phyloP scores from a whole-genome alignment of 1,140 invertebrate genomes.

The Antheraea pernyi region DNA sequence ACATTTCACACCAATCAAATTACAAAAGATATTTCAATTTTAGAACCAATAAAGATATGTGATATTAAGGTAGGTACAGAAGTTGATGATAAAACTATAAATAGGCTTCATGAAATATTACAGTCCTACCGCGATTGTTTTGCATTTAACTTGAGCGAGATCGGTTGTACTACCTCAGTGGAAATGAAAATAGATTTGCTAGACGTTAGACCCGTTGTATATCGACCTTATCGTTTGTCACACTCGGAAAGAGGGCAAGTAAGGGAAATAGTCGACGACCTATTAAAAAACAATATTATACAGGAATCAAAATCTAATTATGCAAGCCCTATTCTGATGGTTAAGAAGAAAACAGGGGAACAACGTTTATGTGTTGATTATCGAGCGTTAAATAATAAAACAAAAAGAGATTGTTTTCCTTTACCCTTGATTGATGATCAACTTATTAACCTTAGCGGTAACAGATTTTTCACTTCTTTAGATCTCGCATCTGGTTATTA shows the following conservation, averaged over 20 bases:
- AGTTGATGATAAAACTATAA: too few species aligned
- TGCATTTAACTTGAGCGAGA: too few species aligned
- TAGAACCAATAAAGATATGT: too few species aligned
- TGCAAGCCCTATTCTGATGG: slow-evolving; percentile 48
- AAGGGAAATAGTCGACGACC: slow-evolving; percentile 30
- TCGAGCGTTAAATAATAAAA: not conserved
- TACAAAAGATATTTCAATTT: too few species aligned
- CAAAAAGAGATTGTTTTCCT: not conserved
- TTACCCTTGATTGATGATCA: slow-evolving; percentile 1
- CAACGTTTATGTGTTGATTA: not conserved
- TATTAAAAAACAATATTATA: slow-evolving; percentile 38
- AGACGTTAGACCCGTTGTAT: slow-evolving; percentile 21
- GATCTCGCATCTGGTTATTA: slow-evolving; percentile 2
- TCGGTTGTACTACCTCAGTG: too few species aligned
- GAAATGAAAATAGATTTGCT: slow-evolving; percentile 28
- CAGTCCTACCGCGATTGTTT: too few species aligned
- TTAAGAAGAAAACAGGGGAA: slow-evolving; percentile 37
- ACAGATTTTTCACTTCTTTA: not conserved
- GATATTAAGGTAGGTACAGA: too few species aligned
- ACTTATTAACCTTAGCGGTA: not conserved
- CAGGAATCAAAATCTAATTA: slow-evolving; percentile 42
- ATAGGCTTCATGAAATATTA: too few species aligned
- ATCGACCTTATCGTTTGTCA: slow-evolving; percentile 32
- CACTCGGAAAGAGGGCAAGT: slow-evolving; percentile 30
- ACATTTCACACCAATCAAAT: too few species aligned